Conservation (phyloP, 1,140 invertebrate species). For the Gryllus bimaculatus region DNA sequence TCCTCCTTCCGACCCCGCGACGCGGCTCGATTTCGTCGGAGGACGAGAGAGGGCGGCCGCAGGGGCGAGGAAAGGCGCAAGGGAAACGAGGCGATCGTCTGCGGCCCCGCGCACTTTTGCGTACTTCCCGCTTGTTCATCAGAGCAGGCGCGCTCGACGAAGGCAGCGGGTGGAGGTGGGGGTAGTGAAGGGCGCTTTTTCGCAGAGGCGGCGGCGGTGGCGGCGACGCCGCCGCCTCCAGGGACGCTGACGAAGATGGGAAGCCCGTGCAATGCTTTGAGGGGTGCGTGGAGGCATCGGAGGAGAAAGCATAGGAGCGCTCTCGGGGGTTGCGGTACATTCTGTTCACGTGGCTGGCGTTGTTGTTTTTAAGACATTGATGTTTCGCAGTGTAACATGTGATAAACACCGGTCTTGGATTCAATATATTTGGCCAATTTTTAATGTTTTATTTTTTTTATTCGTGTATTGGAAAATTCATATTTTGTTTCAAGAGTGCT, state of each 20-base stretch:
- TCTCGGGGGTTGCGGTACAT: background rate
- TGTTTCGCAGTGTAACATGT: too few species aligned
- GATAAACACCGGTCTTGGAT: too few species aligned
- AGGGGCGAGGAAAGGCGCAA: background rate
- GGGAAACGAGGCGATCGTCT: too few species aligned
- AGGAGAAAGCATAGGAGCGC: background rate
- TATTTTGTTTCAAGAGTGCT: too few species aligned
- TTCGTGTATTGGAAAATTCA: too few species aligned
- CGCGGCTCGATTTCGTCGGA: background rate
- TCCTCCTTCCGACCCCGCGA: background rate
- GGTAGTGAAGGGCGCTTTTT: too few species aligned
- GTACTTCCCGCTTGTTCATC: background rate
- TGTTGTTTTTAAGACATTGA: too few species aligned
- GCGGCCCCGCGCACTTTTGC: background rate
- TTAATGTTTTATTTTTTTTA: too few species aligned
- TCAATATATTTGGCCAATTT: too few species aligned
- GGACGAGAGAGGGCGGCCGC: background rate
- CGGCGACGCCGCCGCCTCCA: background rate
- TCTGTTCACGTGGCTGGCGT: too few species aligned
- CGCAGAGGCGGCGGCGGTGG: too few species aligned
- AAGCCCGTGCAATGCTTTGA: background rate
- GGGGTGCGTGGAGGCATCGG: background rate
- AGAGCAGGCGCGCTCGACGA: background rate
- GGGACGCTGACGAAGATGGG: background rate
- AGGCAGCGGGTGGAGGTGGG: background rate